Base-by-base conservation (phyloP, 2,888 invertebrate species). In the Frankliniella intonsa region DNA sequence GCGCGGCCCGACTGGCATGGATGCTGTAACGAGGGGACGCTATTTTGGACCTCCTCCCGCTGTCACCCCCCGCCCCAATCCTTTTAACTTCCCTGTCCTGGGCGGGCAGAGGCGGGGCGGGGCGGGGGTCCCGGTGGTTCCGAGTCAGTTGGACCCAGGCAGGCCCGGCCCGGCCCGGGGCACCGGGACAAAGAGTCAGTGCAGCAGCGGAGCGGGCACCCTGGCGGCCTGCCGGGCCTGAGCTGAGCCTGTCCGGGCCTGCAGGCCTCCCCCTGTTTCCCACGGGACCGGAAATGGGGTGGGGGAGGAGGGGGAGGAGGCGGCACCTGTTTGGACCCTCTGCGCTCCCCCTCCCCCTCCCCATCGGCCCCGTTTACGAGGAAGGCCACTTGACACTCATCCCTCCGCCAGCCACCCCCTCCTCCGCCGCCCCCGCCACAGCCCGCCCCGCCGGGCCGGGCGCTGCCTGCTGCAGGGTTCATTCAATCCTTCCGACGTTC, bases 251-350 rank as follows among this genome's bases (percentile, higher is more conserved):
- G 55, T 8, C 55, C 17, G 17, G 14, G 55, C 55, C 14, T 55
- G 14, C 55, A 17, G 17, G 14, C 38, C 38, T 38, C 5, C 38
- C 38, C 38, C 38, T 38, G 38, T 38, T 76, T 76, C 69, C 69
- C 69, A 76, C 69, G 69, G 25, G 69, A 25, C 69, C 69, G 69
- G 69, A 76, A 76, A 25, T 25, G 69, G 69, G 8, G 11, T n/a
- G 69, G 69, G 69, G 11, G 69, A 22, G 69, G 84, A 84, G 49
- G 82, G 84, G 83, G 82, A 81, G 3, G 83, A 84, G 19, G 84
- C 84, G 82, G 83, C 80, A 76, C 69, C 69, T 76, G 69, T 76
- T 76, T 76, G 25, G 69, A 11, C 69, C 69, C 22, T 22, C 69
- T 76, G 69, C 25, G 12, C 69, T 8, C 69, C 69, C 12, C 69